Base-by-base conservation (phyloP, 2,888 invertebrate species). In the Tridacna gigas region DNA sequence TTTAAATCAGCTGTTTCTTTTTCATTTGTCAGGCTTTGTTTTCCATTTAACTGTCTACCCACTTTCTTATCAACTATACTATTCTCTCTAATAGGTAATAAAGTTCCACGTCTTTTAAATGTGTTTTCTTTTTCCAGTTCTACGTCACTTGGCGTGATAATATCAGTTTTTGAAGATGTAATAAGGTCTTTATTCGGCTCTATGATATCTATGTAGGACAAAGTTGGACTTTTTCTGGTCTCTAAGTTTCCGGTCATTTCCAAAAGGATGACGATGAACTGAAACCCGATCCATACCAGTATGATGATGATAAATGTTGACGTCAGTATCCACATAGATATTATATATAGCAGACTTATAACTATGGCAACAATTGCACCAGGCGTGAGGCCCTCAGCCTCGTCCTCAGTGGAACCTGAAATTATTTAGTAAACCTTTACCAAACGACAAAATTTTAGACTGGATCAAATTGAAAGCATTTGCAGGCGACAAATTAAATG, bases 291-390 rank as follows among this genome's bases (percentile, higher is more conserved):
- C 51, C 22, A 22, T 12, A 51, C 9, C 13, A 71, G 25, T 18
- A 75, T 22, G 20, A 75, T 28, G 61, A 61, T 75, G 25, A 63
- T 61, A n/a, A 63, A 0, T 28, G 37, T 60, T 22, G 20, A 7
- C 0, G 60, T 37, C 3, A 61, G 0, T 0, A 47, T n/a, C 75
- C 75, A 63, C 22, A 61, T n/a, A 37, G 11, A 75, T 18, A 75
- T 26, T 48, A 83, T 26, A 12, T 78, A 79, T 60, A 84, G 25
- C 0, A 84, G 74, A 22, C 75, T 76, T 37, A 86, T 78, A n/a
- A 86, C 80, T 22, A 86, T 86, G 12, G 77, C 86, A 5, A 60
- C 82, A n/a, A 86, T 82, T 22, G 47, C 80, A 20, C 86, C 82
- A 9, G 74, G 11, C 18, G 80, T 60, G 25, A 86, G 69, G 60